Evolutionary conservation across 2,888 invertebrate genomes (phyloP).

Genomic region (Aphidius colemani): DNA sequence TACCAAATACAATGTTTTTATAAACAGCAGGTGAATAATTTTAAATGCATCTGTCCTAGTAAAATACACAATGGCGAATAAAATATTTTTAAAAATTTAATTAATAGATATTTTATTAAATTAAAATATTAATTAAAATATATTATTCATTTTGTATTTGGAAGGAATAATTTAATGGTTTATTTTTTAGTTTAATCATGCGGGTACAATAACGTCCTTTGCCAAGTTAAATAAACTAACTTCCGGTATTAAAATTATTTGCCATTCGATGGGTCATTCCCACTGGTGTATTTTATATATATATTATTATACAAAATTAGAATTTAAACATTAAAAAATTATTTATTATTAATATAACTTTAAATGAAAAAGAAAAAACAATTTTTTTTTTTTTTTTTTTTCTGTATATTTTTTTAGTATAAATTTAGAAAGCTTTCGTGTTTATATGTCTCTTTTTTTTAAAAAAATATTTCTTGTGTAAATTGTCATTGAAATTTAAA

Average conservation of each 20-base stretch:
- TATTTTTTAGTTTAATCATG: slow-evolving; percentile 27
- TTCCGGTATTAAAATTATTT: slow-evolving; percentile 25
- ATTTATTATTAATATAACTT: neutral
- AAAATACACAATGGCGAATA: too few relatives aligned
- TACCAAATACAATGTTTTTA: too few relatives aligned
- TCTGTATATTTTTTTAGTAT: neutral
- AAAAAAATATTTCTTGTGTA: neutral
- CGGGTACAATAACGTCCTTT: slow-evolving; percentile 31
- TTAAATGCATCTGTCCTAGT: too few relatives aligned
- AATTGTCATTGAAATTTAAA: neutral
- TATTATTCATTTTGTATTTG: slow-evolving; percentile 4
- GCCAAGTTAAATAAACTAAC: slow-evolving; percentile 20
- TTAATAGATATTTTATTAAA: too few relatives aligned
- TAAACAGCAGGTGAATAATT: too few relatives aligned
- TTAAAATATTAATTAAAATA: too few relatives aligned
- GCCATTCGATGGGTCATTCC: slow-evolving; percentile 26
- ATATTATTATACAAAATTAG: neutral
- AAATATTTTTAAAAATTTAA: too few relatives aligned
- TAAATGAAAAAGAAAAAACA: neutral
- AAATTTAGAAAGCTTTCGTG: neutral
- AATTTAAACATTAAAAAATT: slow-evolving; percentile 1
- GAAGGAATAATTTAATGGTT: slow-evolving; percentile 20
- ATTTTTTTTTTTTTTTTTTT: neutral
- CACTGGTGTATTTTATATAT: neutral
- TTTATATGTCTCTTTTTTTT: slow-evolving; percentile 1